Percentiles rank a stretch among this genome's conserved stretches.
phyloP scores from a whole-genome alignment of 92 coral and sea anemone genomes.

The Palythoa grandiflora region DNA sequence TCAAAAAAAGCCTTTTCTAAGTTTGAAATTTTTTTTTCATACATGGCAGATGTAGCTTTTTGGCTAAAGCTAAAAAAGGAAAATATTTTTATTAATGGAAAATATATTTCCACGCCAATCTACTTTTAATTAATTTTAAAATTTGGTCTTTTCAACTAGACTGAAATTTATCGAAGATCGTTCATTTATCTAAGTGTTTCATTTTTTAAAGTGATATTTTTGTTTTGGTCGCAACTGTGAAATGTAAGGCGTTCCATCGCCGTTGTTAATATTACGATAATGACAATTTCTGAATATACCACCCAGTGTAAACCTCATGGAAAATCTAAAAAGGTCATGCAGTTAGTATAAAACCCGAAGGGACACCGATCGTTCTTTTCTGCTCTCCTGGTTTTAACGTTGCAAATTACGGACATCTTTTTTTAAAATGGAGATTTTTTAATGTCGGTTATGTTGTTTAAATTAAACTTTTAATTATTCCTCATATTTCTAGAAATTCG shows the following conservation, averaged over 20 bases:
- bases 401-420: background rate
- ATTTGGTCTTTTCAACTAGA: slow-evolving; percentile 4
- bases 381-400: background rate
- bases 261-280: slow-evolving; percentile 9
- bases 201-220: background rate
- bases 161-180: background rate
- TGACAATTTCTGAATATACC: slow-evolving; percentile 3
- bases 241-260: background rate
- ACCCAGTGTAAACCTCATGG: slow-evolving; percentile 35
- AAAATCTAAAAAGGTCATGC: slow-evolving; percentile 10
- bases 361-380: background rate
- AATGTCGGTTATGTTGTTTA: background rate
- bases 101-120: slow-evolving; percentile 4
- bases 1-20: slow-evolving; percentile 8
- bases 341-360: background rate
- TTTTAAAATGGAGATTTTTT: background rate
- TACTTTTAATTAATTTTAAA: slow-evolving; percentile 11
- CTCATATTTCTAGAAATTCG: background rate
- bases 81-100: slow-evolving; percentile 17
- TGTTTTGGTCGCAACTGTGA: background rate
- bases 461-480: slow-evolving; percentile 9
- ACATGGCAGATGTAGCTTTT: slow-evolving; percentile 6
- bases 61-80: background rate
- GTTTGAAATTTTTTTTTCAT: slow-evolving; percentile 3
- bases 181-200: background rate